Percentiles rank a stretch among this genome's conserved stretches.
Evolutionary conservation across 2,797 vertebrate genomes (phyloP).

Genomic region (Catamblyrhynchus diadema): DNA sequence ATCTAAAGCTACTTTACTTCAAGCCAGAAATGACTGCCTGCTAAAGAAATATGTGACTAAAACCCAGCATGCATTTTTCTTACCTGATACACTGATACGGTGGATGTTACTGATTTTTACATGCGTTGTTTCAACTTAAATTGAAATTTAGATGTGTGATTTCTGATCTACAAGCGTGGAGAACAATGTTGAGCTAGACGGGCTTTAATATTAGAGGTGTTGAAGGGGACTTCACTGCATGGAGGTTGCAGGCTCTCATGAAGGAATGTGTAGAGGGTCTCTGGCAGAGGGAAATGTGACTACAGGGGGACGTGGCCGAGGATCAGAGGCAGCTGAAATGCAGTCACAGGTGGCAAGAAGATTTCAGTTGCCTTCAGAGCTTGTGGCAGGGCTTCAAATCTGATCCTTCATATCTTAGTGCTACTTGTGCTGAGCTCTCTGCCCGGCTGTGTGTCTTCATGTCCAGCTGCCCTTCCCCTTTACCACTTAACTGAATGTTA

Average conservation of each 20-base stretch:
- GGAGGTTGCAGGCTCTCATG: background rate
- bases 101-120: background rate
- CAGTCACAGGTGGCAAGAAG: background rate
- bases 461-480: background rate
- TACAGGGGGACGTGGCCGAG: accelerated
- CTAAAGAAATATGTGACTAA: background rate
- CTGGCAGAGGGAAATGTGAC: accelerated
- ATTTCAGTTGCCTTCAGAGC: background rate
- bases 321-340: background rate
- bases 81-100: background rate
- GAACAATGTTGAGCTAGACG: background rate
- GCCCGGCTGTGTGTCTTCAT: background rate
- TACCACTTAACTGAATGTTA: background rate
- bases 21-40: background rate
- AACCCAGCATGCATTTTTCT: background rate
- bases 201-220: background rate
- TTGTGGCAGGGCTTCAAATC: background rate
- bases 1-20: background rate
- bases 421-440: background rate
- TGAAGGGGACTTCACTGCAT: background rate
- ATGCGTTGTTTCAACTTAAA: background rate
- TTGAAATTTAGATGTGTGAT: background rate
- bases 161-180: background rate
- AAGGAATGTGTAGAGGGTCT: background rate
- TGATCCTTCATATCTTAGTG: accelerated